phyloP scores from a whole-genome alignment of 2,797 vertebrate species.

The Oreochromis grahami region DNA sequence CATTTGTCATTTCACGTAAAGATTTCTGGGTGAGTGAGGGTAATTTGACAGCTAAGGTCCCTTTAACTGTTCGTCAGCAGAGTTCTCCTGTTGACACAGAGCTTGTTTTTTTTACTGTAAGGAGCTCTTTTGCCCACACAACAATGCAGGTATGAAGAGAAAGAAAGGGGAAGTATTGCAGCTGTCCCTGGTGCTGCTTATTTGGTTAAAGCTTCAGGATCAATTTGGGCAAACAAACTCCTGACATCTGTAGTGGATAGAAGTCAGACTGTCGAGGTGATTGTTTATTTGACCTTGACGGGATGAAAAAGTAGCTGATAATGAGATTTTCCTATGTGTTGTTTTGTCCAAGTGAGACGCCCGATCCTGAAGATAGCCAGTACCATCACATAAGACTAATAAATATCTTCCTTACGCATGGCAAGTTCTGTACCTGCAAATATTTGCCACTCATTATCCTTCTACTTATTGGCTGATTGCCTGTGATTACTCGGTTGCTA shows the following conservation, averaged over 20 bases:
- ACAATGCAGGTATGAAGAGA: neutral
- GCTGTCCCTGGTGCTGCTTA: neutral
- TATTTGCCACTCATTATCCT: neutral
- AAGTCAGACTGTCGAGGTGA: accelerated
- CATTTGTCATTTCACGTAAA: neutral
- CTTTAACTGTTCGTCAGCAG: neutral
- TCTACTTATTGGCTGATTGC: neutral
- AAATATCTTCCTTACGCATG: neutral
- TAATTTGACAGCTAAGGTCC: neutral
- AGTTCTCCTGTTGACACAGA: neutral
- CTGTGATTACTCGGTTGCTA: neutral
- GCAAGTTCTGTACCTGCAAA: neutral
- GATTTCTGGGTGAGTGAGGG: neutral
- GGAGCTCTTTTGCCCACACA: neutral
- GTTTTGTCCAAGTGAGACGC: neutral
- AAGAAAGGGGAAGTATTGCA: neutral
- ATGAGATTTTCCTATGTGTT: neutral
- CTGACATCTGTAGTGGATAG: neutral
- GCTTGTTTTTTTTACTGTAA: neutral
- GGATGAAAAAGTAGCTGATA: neutral
- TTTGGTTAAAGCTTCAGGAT: neutral
- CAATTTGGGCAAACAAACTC: neutral
- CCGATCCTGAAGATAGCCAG: neutral
- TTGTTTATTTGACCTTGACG: neutral
- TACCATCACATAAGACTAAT: neutral